Conservation (phyloP, 2,797 vertebrate species). For the Lemur catta region DNA sequence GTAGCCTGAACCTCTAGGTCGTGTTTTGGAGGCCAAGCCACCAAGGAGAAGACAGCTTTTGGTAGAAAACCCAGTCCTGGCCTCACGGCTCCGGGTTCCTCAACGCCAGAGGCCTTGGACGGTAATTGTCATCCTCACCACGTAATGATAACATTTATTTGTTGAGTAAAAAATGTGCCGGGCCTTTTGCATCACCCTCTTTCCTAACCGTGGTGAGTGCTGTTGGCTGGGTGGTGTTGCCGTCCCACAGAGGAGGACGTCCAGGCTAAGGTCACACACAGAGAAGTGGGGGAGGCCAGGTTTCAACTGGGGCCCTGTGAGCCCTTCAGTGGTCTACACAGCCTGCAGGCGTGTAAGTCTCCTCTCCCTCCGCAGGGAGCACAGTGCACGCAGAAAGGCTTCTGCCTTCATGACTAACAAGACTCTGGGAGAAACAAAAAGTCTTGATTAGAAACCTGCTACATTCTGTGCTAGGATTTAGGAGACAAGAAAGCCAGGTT, state of each 20-base stretch:
- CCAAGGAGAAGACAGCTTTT: neutral
- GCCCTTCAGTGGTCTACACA: neutral
- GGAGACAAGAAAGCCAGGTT: constrained; percentile 50
- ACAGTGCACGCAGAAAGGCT: constrained; percentile 56
- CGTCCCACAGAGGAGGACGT: neutral
- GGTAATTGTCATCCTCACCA: neutral
- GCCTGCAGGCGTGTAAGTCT: neutral
- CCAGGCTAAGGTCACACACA: rapidly evolving
- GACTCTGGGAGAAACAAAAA: constrained; percentile 7
- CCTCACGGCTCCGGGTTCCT: neutral
- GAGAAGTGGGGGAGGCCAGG: neutral
- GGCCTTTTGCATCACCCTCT: neutral
- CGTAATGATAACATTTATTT: neutral
- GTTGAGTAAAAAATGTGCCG: neutral
- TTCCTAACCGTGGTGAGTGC: neutral
- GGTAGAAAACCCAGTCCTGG: too few relatives aligned
- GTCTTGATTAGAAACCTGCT: constrained; percentile 69
- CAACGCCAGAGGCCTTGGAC: rapidly evolving
- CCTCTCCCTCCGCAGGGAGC: constrained; percentile 69
- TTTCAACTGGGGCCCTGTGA: rapidly evolving
- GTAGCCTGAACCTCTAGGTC: too few relatives aligned
- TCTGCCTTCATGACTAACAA: constrained; percentile 64
- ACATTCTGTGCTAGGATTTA: constrained; percentile 69
- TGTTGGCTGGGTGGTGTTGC: neutral
- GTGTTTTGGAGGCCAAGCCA: neutral